Evolutionary conservation across 2,888 invertebrate genomes (phyloP), one percentile per base, ranked within the genome.

Genomic region (Megastigmus dorsalis): DNA sequence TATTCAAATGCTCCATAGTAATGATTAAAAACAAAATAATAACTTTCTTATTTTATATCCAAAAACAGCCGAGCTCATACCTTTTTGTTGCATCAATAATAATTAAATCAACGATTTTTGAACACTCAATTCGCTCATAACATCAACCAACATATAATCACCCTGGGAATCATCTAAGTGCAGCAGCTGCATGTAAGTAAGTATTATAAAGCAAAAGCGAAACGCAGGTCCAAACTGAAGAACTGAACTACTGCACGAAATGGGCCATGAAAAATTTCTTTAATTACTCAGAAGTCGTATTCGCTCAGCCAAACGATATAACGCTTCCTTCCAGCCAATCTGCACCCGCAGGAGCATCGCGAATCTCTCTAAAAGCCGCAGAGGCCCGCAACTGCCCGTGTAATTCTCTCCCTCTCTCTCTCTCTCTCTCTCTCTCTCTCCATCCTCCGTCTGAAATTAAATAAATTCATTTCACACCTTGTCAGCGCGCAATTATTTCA

Each of bases 391-490:
- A 87, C 85, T 86, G 84, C 86, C n/a, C 87, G 86, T 86, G 85
- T 86, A 87, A 87, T 88, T 86, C 85, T 84, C 84, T 86, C 86
- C 84, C 85, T 84, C n/a, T n/a, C n/a, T n/a, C n/a, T n/a, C n/a
- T n/a, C n/a, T n/a, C n/a, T n/a, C n/a, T n/a, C n/a, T n/a, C n/a
- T n/a, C n/a, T n/a, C n/a, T n/a, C n/a, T n/a, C n/a, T n/a, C n/a
- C n/a, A n/a, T n/a, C n/a, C n/a, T n/a, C n/a, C n/a, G 84, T 85
- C 84, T 82, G 85, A 87, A 88, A 88, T 87, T 85, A 86, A 88
- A 88, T 88, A 86, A 88, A 88, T 88, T 88, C 86, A 87, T 88
- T 87, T 88, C 88, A 88, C 87, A 86, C 84, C 87, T 87, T 87
- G 88, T 88, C 87, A 87, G 85, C 88, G 86, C 84, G 87, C 86